phyloP scores from a whole-genome alignment of 2,888 invertebrate species.

The Teinopalpus imperialis region DNA sequence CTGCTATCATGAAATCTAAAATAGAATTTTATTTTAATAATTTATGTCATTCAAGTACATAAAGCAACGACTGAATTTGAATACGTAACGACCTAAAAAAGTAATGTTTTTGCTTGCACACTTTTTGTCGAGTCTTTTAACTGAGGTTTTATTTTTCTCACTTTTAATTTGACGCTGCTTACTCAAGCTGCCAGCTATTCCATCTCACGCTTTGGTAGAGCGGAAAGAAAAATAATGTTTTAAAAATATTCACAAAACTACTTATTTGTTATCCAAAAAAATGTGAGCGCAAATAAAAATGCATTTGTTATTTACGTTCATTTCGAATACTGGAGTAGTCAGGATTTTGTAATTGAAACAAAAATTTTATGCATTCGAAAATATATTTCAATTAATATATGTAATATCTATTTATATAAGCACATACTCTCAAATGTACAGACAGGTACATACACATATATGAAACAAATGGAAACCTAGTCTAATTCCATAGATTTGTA shows the following conservation, averaged over 20 bases:
- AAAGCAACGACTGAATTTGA: slow-evolving; percentile 12
- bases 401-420: no score
- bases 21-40: slow-evolving; percentile 5
- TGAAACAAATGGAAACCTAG: no score
- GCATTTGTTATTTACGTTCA: slow-evolving; percentile 10
- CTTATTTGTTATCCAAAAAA: not conserved
- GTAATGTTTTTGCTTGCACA: slow-evolving; percentile 3
- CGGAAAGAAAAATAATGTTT: slow-evolving; percentile 15
- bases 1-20: no score
- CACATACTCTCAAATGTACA: no score
- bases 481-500: no score
- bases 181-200: slow-evolving; percentile 21
- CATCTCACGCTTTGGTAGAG: slow-evolving; percentile 20
- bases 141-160: slow-evolving; percentile 18
- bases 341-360: not conserved
- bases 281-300: not conserved
- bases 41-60: slow-evolving; percentile 3
- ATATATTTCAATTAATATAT: no score
- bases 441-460: no score
- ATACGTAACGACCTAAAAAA: slow-evolving; percentile 17
- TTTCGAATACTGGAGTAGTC: not conserved
- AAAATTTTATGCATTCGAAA: no score
- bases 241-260: slow-evolving; percentile 18
- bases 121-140: slow-evolving; percentile 15
- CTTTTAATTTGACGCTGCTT: slow-evolving; percentile 23